These are phyloP conservation scores for Myotis planiceps DNA, from an alignment of 2,797 vertebrate species.

Conservation along the genomic window DNA sequence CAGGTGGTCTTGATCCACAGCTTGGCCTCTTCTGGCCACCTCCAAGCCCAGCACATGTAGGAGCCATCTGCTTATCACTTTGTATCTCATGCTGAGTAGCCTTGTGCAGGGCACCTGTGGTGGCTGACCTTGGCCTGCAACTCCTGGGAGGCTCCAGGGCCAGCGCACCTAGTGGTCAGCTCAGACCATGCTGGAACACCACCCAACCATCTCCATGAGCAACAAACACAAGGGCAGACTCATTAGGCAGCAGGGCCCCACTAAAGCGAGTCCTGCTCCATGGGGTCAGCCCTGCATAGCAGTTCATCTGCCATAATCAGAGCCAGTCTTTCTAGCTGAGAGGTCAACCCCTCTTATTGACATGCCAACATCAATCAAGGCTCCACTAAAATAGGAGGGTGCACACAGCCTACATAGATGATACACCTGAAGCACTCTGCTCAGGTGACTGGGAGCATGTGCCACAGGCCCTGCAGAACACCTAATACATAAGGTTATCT, in stretches of 20 bases:
- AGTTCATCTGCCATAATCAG: neutral
- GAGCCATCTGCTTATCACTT: neutral
- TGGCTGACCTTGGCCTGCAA: neutral
- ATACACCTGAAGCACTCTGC: neutral
- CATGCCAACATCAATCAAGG: neutral
- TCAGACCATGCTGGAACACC: neutral
- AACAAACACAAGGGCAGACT: too few species aligned
- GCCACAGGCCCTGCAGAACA: neutral
- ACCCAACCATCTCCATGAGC: neutral
- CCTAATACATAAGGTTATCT: neutral
- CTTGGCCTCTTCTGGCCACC: neutral
- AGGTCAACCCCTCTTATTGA: neutral
- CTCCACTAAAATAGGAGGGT: neutral
- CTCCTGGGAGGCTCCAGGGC: neutral
- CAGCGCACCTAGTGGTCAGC: neutral
- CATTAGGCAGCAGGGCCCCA: neutral
- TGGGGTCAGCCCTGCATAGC: neutral
- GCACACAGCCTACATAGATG: neutral
- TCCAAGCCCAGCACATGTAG: neutral
- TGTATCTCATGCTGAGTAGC: neutral
- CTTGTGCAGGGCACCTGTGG: neutral
- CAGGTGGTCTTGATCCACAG: neutral
- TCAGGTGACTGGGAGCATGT: neutral
- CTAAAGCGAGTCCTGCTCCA: neutral
- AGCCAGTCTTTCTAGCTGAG: neutral